Conservation (phyloP, 2,113 vertebrate species). For the Alouatta palliata region DNA sequence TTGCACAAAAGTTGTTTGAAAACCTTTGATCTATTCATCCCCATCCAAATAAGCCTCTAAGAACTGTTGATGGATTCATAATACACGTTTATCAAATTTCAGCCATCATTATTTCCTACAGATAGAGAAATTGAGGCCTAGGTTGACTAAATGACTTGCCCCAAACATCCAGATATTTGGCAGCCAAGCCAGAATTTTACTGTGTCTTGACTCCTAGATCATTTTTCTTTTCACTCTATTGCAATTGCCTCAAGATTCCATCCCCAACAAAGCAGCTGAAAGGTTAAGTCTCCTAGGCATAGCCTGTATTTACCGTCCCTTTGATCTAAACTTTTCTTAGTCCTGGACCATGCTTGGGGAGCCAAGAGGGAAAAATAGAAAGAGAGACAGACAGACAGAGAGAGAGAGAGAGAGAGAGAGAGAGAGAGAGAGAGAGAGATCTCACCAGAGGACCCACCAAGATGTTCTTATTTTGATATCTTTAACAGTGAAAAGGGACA, state of each 20-base stretch:
- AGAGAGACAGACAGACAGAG: background rate
- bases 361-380: background rate
- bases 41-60: background rate
- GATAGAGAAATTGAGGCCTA: background rate
- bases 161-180: background rate
- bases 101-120: background rate
- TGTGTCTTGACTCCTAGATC: background rate
- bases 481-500: too few relatives aligned
- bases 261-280: background rate
- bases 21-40: background rate
- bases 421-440: too few relatives aligned
- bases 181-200: background rate
- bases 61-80: background rate
- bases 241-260: background rate
- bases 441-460: too few relatives aligned
- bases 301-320: background rate
- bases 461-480: too few relatives aligned
- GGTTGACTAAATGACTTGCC: background rate
- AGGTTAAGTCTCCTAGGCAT: background rate
- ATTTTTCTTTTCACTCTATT: background rate
- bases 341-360: background rate
- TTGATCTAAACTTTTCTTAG: background rate
- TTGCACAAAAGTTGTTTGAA: background rate
- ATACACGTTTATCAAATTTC: background rate
- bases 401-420: background rate